Conservation (phyloP, 2,888 invertebrate species). For the Thereva nobilitata region DNA sequence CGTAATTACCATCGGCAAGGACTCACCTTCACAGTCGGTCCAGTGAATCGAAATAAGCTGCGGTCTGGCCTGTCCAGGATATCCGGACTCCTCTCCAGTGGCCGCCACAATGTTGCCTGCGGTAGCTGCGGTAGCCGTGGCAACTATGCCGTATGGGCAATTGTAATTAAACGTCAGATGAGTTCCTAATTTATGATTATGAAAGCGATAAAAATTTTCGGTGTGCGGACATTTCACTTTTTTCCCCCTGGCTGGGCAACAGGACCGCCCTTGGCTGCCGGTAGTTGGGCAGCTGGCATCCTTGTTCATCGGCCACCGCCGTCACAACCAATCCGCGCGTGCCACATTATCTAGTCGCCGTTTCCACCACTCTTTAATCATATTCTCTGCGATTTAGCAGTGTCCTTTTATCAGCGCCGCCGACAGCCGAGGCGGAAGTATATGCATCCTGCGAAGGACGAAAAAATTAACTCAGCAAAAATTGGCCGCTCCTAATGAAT, state of each 20-base stretch:
- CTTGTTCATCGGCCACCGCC: neutral
- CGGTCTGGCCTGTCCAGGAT: slow-evolving; percentile 15
- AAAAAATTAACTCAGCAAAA: slow-evolving; percentile 39
- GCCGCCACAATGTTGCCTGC: slow-evolving; percentile 24
- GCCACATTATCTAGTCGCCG: no score
- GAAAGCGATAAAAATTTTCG: slow-evolving; percentile 42
- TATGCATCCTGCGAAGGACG: slow-evolving; percentile 15
- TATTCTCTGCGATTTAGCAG: slow-evolving; percentile 9
- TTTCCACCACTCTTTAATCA: neutral
- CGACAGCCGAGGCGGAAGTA: neutral
- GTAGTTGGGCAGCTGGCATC: slow-evolving; percentile 16
- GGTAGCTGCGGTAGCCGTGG: slow-evolving; percentile 23
- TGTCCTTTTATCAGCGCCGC: neutral
- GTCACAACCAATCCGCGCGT: no score
- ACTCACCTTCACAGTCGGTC: no score
- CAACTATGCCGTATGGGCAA: slow-evolving; percentile 36
- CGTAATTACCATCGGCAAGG: no score
- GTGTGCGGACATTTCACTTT: slow-evolving; percentile 23
- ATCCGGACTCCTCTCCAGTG: slow-evolving; percentile 18
- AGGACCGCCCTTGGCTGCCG: slow-evolving; percentile 15
- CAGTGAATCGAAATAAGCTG: slow-evolving; percentile 9
- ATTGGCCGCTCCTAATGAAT: slow-evolving; percentile 40
- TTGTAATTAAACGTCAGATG: slow-evolving; percentile 43
- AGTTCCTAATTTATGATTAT: slow-evolving; percentile 43
- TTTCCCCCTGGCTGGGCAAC: slow-evolving; percentile 3